Percentiles rank a stretch among this genome's conserved stretches.
These are phyloP conservation scores for Andrena trimmerana DNA, from an alignment of 2,888 invertebrate genomes.

Conservation along the genomic window DNA sequence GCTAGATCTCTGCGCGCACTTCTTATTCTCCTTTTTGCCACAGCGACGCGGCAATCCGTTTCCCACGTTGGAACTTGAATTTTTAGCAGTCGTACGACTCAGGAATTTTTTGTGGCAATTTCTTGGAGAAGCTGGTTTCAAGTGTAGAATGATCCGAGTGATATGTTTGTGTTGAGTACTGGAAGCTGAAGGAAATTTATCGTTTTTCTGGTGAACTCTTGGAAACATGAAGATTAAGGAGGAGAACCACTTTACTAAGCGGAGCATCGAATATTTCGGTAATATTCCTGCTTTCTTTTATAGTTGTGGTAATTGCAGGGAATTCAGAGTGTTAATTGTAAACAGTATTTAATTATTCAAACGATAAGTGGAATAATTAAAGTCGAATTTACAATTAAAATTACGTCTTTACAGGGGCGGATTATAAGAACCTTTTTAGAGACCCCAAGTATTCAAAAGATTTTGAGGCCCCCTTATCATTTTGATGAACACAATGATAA, in stretches of 20 bases:
- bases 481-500: too few relatives aligned
- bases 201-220: background rate
- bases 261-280: conserved; percentile 81
- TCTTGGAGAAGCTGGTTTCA: too few relatives aligned
- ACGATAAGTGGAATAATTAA: too few relatives aligned
- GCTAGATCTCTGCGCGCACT: too few relatives aligned
- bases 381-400: too few relatives aligned
- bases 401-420: too few relatives aligned
- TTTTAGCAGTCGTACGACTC: background rate
- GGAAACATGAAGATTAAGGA: conserved; percentile 80
- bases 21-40: background rate
- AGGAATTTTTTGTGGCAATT: background rate
- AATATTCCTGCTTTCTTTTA: conserved; percentile 40
- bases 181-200: background rate
- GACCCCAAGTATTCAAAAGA: too few relatives aligned
- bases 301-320: background rate
- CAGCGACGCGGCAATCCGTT: background rate
- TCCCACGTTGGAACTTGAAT: background rate
- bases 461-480: too few relatives aligned
- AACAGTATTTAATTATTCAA: too few relatives aligned
- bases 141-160: conserved; percentile 13
- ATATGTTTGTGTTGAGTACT: conserved; percentile 17
- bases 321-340: too few relatives aligned
- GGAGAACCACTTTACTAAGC: conserved; percentile 79
- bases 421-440: too few relatives aligned